These are phyloP conservation scores for Chlamydotis undulata DNA, from an alignment of 2,113 vertebrate genomes.

Conservation along the genomic window DNA sequence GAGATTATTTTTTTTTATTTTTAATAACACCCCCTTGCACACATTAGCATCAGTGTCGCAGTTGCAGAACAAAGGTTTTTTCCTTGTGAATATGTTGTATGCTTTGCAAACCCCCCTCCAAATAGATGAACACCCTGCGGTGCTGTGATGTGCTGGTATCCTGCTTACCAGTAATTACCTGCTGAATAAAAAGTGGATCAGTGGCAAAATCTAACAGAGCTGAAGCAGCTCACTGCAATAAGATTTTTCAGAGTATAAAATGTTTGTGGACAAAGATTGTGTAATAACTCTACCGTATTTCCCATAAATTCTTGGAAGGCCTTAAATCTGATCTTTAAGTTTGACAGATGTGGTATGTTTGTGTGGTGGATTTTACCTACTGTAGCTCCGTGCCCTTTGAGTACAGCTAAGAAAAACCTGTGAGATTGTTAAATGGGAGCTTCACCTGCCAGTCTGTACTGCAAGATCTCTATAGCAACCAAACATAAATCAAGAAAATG, in stretches of 20 bases:
- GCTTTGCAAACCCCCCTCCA: neutral
- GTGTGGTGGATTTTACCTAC: slow-evolving; percentile 50
- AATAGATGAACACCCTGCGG: neutral
- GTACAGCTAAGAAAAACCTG: slow-evolving; percentile 75
- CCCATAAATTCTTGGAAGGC: neutral
- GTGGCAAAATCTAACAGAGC: neutral
- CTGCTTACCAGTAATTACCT: slow-evolving; percentile 16
- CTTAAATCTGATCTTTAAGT: slow-evolving; percentile 36
- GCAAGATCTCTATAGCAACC: slow-evolving; percentile 86
- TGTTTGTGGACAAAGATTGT: neutral
- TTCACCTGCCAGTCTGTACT: slow-evolving; percentile 82
- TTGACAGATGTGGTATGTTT: slow-evolving; percentile 49
- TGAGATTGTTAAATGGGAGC: slow-evolving; percentile 77
- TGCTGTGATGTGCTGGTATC: neutral
- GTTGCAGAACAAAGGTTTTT: neutral
- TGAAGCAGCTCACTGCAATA: neutral
- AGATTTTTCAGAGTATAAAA: slow-evolving; percentile 10
- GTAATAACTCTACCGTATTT: neutral
- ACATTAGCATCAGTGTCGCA: neutral
- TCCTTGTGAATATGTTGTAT: neutral
- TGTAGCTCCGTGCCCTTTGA: slow-evolving; percentile 52
- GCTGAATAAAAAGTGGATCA: slow-evolving; percentile 2
- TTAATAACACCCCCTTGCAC: neutral
- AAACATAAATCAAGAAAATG: slow-evolving; percentile 93
- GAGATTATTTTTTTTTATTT: neutral